phyloP scores from a whole-genome alignment of 2,888 invertebrate species.

The Agonopterix arenella region DNA sequence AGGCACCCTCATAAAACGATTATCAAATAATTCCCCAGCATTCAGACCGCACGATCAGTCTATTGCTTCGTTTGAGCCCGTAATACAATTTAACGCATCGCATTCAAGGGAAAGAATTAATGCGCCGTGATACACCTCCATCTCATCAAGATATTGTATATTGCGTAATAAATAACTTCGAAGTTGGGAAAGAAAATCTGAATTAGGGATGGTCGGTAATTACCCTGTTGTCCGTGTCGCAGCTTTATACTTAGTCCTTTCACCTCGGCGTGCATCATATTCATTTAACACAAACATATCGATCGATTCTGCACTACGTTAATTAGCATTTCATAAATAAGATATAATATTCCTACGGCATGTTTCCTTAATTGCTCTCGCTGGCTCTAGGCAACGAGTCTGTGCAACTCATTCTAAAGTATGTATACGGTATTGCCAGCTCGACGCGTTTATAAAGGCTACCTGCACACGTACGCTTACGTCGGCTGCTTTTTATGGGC shows the following conservation, averaged over 20 bases:
- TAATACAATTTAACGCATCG: conserved; percentile 65
- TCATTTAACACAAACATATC: conserved; percentile 15
- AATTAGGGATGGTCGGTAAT: conserved; percentile 29
- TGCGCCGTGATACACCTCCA: conserved; percentile 35
- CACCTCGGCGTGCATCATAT: neutral
- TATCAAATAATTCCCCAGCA: conserved; percentile 61
- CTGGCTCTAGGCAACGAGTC: conserved; percentile 27
- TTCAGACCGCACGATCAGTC: conserved; percentile 45
- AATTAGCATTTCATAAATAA: conserved; percentile 17
- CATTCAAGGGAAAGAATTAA: conserved; percentile 36
- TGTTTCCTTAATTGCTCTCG: conserved; percentile 31
- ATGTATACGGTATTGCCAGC: conserved; percentile 40
- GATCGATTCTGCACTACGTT: conserved; percentile 13
- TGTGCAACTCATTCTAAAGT: conserved; percentile 20
- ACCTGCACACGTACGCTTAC: conserved; percentile 69
- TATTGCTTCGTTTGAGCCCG: conserved; percentile 44
- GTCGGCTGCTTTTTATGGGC: conserved; percentile 71
- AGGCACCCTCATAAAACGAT: conserved; percentile 70
- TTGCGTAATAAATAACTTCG: conserved; percentile 23
- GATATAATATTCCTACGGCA: neutral
- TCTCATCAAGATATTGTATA: conserved; percentile 32
- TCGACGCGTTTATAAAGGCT: conserved; percentile 61
- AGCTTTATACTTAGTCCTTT: too few relatives aligned
- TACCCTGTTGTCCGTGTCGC: too few relatives aligned
- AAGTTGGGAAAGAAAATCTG: conserved; percentile 22